Evolutionary conservation across 2,888 invertebrate genomes (phyloP).

Genomic region (Drosophila setosimentum): DNA sequence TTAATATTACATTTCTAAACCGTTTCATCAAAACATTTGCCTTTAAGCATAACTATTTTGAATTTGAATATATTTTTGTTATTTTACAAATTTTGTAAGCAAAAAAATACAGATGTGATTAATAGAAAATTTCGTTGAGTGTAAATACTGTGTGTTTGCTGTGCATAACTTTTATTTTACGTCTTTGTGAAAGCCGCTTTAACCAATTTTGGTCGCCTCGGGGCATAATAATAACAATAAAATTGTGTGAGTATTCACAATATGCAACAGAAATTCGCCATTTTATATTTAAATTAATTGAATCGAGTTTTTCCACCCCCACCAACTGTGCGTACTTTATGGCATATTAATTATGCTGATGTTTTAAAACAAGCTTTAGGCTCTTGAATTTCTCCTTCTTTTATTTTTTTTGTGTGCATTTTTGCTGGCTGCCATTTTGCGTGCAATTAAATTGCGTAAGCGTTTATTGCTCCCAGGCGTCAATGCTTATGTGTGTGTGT

Average conservation of each 20-base stretch:
- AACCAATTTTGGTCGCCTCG: neutral
- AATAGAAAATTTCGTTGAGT: neutral
- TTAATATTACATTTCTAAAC: no score
- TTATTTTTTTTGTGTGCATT: conserved; percentile 17
- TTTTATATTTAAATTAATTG: conserved; percentile 17
- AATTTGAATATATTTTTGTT: no score
- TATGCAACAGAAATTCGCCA: conserved; percentile 1
- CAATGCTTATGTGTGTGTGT: conserved; percentile 33
- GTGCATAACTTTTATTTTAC: neutral
- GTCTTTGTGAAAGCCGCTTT: neutral
- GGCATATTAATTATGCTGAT: conserved; percentile 70
- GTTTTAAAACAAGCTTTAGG: conserved; percentile 50
- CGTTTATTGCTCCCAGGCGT: conserved; percentile 76
- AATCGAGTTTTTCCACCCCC: neutral
- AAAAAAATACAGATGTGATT: neutral
- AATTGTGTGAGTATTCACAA: neutral
- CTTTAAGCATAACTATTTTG: no score
- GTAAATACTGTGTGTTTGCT: neutral
- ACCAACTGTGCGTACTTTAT: conserved; percentile 35
- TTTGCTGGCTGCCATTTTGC: conserved; percentile 50
- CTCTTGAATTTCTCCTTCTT: conserved; percentile 36
- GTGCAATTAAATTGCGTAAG: conserved; percentile 78
- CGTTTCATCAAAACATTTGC: no score
- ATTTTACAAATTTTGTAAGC: no score
- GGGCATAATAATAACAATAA: neutral